Conservation (phyloP, 2,888 invertebrate species). For the Napeogenes sylphis region DNA sequence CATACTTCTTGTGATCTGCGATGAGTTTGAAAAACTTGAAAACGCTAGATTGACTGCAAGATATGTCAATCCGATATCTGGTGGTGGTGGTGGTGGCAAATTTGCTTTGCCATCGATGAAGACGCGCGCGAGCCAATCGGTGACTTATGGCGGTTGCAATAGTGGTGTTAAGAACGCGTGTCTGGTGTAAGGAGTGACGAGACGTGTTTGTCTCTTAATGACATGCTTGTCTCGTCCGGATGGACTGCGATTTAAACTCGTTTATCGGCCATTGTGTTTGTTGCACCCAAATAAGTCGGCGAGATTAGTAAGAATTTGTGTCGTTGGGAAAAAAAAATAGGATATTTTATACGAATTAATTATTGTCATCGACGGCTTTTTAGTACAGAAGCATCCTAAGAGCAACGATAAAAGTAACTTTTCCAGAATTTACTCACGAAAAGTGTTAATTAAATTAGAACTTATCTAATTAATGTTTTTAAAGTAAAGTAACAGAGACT, state of each 20-base stretch:
- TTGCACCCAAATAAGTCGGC: slow-evolving; percentile 51
- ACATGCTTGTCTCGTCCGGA: slow-evolving; percentile 64
- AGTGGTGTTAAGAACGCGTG: slow-evolving; percentile 30
- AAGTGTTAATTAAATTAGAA: no score
- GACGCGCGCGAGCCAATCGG: slow-evolving; percentile 28
- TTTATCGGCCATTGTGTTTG: slow-evolving; percentile 59
- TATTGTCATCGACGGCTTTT: slow-evolving; percentile 21
- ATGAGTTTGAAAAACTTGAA: slow-evolving; percentile 43
- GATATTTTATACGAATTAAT: slow-evolving; percentile 38
- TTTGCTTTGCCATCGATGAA: slow-evolving; percentile 26
- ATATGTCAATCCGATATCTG: slow-evolving; percentile 51
- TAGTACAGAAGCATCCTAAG: slow-evolving; percentile 9
- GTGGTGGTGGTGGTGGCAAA: slow-evolving; percentile 36
- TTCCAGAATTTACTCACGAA: no score
- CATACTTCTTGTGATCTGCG: slow-evolving; percentile 38
- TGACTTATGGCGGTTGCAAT: slow-evolving; percentile 35
- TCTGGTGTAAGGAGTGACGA: slow-evolving; percentile 22
- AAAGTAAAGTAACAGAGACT: background rate
- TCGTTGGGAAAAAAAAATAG: slow-evolving; percentile 37
- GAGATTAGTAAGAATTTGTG: slow-evolving; percentile 47
- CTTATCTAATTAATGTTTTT: no score
- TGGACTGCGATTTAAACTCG: slow-evolving; percentile 66
- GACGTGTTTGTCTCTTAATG: slow-evolving; percentile 47
- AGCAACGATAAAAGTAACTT: no score
- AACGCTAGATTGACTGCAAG: slow-evolving; percentile 49